Base-by-base conservation (phyloP, 2,113 vertebrate genomes). In the Coreoperca whiteheadi region DNA sequence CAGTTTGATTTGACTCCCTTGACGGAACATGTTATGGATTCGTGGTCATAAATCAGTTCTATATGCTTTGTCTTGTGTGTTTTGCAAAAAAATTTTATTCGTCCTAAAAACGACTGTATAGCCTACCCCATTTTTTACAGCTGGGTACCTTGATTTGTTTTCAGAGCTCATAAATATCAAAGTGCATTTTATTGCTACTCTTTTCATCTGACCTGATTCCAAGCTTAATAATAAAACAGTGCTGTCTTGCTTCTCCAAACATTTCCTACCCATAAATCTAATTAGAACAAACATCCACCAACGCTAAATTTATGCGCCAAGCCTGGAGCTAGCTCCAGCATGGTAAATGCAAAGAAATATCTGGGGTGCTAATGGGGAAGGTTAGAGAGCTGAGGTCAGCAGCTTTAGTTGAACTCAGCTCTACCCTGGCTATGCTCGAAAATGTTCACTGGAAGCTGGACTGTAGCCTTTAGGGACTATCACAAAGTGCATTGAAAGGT, bases 381-480 rank as follows among this genome's bases (percentile, higher is more conserved):
- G 91, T 93, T 91, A 83, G 72, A 76, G 77, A 88, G 91, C 91
- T 92, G 88, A 94, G 92, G 93, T 94, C 94, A 94, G 92, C 93
- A 93, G 70, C 86, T 90, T 91, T 84, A 66, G 83, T 16, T 87
- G 64, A 87, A 88, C 77, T 90, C 76, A 57, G 51, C 77, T 89
- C 80, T 54, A 63, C 51, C 65, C 79, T 77, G 32, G 32, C 32
- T 34, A 41, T 71, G 65, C 63, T 80, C 39, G 80, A 66, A 88
- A 84, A 82, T 77, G 76, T 85, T 87, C 84, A 74, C 71, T 87
- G 82, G 70, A 90, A 87, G 71, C 88, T 82, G 66, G 86, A 86
- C 57, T 69, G 59, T 70, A 69, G 84, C 79, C 88, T 91, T 83
- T 54, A 65, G 84, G 85, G 91, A 84, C 72, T 81, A 63, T 84